phyloP scores from a whole-genome alignment of 2,797 vertebrate genomes.

The Trematomus bernacchii region DNA sequence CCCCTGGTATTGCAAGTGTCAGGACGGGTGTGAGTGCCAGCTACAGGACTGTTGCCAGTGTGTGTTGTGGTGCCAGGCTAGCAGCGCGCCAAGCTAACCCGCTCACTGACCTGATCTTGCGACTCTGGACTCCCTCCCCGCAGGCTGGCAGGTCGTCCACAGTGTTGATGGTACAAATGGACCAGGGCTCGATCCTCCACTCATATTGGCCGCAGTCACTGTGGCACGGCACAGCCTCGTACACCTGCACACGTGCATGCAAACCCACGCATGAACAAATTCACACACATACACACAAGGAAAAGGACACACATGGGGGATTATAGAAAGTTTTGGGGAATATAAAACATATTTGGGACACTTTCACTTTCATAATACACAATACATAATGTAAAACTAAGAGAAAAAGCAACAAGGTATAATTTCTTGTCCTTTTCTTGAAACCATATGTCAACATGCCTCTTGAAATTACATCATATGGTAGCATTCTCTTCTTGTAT shows the following conservation, averaged over 20 bases:
- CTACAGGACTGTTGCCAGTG: conserved; percentile 36
- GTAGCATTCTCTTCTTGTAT: conserved; percentile 8
- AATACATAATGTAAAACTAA: conserved; percentile 7
- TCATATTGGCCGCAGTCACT: conserved; percentile 89
- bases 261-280: conserved; percentile 24
- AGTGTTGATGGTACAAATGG: conserved; percentile 92
- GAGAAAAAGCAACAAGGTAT: background rate
- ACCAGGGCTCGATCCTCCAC: conserved; percentile 93
- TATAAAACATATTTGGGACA: background rate
- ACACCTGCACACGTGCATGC: conserved; percentile 85
- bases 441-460: background rate
- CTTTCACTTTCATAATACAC: conserved; percentile 7
- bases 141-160: conserved; percentile 90
- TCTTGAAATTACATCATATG: background rate
- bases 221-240: conserved; percentile 93
- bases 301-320: conserved; percentile 16
- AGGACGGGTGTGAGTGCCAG: conserved; percentile 36
- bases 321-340: conserved; percentile 9
- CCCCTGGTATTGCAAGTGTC: conserved; percentile 39
- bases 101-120: conserved; percentile 91
- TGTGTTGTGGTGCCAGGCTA: conserved; percentile 40
- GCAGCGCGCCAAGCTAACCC: conserved; percentile 46
- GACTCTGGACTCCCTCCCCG: conserved; percentile 93
- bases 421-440: background rate
- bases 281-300: conserved; percentile 14